Evolutionary conservation across 2,797 vertebrate species (phyloP).

Genomic region (Lindbergichthys nudifrons): DNA sequence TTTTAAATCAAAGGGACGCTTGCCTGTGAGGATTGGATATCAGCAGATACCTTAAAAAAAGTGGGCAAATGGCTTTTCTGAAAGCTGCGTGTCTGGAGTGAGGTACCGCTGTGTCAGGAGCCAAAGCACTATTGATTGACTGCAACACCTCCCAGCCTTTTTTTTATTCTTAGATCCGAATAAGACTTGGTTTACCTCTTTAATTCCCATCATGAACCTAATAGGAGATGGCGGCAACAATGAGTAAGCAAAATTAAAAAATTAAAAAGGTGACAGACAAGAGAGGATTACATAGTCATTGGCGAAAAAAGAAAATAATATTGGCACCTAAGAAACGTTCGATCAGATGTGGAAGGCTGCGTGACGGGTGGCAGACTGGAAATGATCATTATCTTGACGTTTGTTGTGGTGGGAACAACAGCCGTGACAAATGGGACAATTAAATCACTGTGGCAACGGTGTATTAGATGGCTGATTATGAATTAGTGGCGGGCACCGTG

Average conservation of each 20-base stretch:
- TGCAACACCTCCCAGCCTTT: constrained; percentile 10
- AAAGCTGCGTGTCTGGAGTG: constrained; percentile 53
- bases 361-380: constrained; percentile 63
- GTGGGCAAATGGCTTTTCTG: constrained; percentile 73
- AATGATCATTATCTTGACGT: constrained; percentile 80
- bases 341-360: constrained; percentile 62
- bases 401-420: constrained; percentile 82
- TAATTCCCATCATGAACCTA: constrained; percentile 41
- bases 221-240: constrained; percentile 23
- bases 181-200: constrained; percentile 46
- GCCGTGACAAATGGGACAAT: constrained; percentile 85
- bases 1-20: constrained; percentile 80
- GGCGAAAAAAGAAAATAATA: constrained; percentile 16
- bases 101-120: constrained; percentile 50
- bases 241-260: constrained; percentile 35
- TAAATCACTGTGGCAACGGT: constrained; percentile 82
- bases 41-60: constrained; percentile 69
- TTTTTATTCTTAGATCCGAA: constrained; percentile 46
- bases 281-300: constrained; percentile 62
- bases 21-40: constrained; percentile 65
- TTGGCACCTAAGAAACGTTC: constrained; percentile 55
- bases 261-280: constrained; percentile 49
- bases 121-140: constrained; percentile 61
- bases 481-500: constrained; percentile 80
- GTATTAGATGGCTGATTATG: constrained; percentile 85